Evolutionary conservation across 2,797 vertebrate species (phyloP).

Genomic region (Etheostoma nigrum): DNA sequence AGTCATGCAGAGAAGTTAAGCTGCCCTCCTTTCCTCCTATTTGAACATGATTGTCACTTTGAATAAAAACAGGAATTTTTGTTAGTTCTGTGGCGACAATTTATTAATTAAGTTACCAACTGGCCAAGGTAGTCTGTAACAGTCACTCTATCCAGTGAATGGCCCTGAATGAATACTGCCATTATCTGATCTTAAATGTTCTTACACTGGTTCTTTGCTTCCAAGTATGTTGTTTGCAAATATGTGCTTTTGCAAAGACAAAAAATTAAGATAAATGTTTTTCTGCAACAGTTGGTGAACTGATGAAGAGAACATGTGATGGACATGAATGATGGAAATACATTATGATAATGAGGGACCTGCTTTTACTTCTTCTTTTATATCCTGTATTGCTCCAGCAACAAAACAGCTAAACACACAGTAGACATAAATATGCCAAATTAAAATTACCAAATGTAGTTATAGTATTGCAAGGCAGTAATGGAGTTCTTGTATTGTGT

Average conservation of each 20-base stretch:
- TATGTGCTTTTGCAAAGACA: neutral
- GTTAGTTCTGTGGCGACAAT: neutral
- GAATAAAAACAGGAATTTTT: neutral
- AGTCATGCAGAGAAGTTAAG: slow-evolving; percentile 15
- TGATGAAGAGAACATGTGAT: neutral
- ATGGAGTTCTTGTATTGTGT: neutral
- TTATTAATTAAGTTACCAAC: neutral
- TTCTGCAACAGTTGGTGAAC: neutral
- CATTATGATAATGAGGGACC: neutral
- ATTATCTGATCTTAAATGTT: neutral
- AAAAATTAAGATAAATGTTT: neutral
- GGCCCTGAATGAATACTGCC: neutral
- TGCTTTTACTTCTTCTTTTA: slow-evolving; percentile 11
- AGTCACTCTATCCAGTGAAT: neutral
- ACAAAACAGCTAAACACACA: neutral
- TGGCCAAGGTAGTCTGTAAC: neutral
- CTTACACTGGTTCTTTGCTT: neutral
- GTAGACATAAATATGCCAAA: neutral
- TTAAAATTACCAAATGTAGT: too few species aligned
- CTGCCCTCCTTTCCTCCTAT: neutral
- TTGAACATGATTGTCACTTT: neutral
- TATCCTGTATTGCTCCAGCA: neutral
- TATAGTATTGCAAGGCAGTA: neutral
- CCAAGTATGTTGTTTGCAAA: neutral
- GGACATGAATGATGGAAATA: neutral